Base-by-base conservation (phyloP, 2,888 invertebrate species). In the Augiades crinisus region DNA sequence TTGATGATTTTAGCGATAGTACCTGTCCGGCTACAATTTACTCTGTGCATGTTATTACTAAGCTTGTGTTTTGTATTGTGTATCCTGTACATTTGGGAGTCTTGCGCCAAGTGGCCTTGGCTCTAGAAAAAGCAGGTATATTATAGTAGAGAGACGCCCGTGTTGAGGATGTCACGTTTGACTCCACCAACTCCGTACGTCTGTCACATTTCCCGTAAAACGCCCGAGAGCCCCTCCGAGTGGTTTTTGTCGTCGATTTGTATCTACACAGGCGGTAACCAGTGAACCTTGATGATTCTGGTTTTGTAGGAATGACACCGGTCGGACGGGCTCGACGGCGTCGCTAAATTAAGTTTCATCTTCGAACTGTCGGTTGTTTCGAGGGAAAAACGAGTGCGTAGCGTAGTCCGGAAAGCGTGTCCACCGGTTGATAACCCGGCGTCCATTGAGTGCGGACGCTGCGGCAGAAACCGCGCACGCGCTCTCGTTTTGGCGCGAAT, bases 401-500 rank as follows among this genome's bases (percentile, higher is more conserved):
- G 31, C 44, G 31, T 19, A 36, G 22, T 22, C 27, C 79, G 83
- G 80, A 78, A 82, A 80, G 78, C 83, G 81, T 79, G 77, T 82
- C 82, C 80, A 70, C 74, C 73, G 81, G 72, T 74, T 78, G 76
- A 76, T 78, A 78, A 76, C 81, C 79, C 75, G 70, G 72, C 75
- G 72, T 78, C 84, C 82, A 87, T 83, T 86, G 85, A 90, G 83
- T 79, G 81, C 75, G 81, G 81, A 80, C 84, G 84, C 77, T 84
- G 87, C 83, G 81, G 85, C 81, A 80, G 67, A 78, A 73, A 68
- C 71, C 81, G 82, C 87, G 86, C 89, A 85, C 71, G 85, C 88
- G 86, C 82, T 75, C 77, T 83, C 75, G 80, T 88, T 90, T 89
- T 89, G 90, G 90, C 90, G 90, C 90, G 90, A 90, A 90, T 57